These are phyloP conservation scores for Lycophotia porphyrea DNA, from an alignment of 2,888 invertebrate species.

Conservation along the genomic window DNA sequence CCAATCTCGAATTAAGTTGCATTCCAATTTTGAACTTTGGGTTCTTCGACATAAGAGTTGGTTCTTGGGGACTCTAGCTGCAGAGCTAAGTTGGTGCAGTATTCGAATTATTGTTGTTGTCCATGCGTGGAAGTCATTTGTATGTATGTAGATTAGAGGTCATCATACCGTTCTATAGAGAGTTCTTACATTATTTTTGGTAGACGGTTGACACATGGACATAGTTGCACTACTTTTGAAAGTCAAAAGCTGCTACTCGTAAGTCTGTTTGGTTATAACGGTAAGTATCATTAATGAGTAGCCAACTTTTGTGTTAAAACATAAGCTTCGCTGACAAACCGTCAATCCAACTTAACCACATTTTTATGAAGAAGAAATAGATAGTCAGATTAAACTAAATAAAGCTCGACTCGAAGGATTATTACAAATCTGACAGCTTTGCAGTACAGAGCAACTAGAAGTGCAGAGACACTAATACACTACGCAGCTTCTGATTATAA, in stretches of 20 bases:
- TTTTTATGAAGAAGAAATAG: not conserved
- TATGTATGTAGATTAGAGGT: constrained; percentile 89
- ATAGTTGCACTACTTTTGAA: constrained; percentile 77
- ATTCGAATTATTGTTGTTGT: constrained; percentile 87
- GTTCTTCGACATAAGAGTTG: constrained; percentile 51
- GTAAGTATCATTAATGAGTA: constrained; percentile 37
- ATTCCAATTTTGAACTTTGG: constrained; percentile 73
- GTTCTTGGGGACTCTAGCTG: constrained; percentile 16
- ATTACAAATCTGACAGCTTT: not conserved
- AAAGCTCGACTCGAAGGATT: not conserved
- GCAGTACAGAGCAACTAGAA: not conserved
- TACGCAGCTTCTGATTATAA: too few relatives aligned
- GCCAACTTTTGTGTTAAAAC: constrained; percentile 17
- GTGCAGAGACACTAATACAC: too few relatives aligned
- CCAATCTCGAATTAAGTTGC: constrained; percentile 26
- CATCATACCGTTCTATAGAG: constrained; percentile 84
- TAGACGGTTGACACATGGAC: constrained; percentile 80
- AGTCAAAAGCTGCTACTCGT: constrained; percentile 64
- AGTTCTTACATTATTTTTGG: constrained; percentile 79
- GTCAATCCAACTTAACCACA: not conserved
- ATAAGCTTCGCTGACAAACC: not conserved
- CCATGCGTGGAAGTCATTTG: constrained; percentile 88
- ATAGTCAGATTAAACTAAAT: not conserved
- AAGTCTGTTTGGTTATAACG: constrained; percentile 65
- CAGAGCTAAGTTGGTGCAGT: constrained; percentile 69